These are phyloP conservation scores for Dastarcus helophoroides DNA, from an alignment of 2,888 invertebrate genomes.

Conservation along the genomic window DNA sequence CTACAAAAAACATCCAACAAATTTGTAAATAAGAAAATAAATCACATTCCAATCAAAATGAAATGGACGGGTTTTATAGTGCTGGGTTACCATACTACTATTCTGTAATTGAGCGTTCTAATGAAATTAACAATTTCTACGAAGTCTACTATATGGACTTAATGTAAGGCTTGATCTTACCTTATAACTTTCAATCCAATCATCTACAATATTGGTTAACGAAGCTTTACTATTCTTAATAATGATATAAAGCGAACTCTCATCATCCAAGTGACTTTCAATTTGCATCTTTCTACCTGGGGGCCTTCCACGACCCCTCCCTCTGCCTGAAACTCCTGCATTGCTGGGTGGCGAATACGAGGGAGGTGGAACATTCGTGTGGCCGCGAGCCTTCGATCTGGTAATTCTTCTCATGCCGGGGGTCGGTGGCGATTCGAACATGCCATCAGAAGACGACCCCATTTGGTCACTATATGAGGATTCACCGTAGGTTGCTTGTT, in stretches of 20 bases:
- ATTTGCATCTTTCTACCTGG: conserved; percentile 43
- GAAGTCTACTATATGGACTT: too few relatives aligned
- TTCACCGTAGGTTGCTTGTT: conserved; percentile 27
- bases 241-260: conserved; percentile 72
- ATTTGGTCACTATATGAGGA: conserved; percentile 29
- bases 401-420: conserved; percentile 54
- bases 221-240: conserved; percentile 73
- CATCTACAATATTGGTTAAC: conserved; percentile 84
- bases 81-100: too few relatives aligned
- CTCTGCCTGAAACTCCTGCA: conserved; percentile 27
- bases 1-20: too few relatives aligned
- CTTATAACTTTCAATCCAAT: conserved; percentile 99
- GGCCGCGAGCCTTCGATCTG: conserved; percentile 45
- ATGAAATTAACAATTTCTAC: too few relatives aligned
- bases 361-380: conserved; percentile 24
- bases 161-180: too few relatives aligned
- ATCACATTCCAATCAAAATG: too few relatives aligned
- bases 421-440: conserved; percentile 45
- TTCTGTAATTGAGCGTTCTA: too few relatives aligned
- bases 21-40: too few relatives aligned
- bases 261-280: conserved; percentile 53
- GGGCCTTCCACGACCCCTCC: conserved; percentile 40
- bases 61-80: too few relatives aligned
- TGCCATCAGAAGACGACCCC: conserved; percentile 30
- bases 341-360: conserved; percentile 34